Conservation (phyloP, 2,888 invertebrate species). For the Vannuccia rotundouncinata region DNA sequence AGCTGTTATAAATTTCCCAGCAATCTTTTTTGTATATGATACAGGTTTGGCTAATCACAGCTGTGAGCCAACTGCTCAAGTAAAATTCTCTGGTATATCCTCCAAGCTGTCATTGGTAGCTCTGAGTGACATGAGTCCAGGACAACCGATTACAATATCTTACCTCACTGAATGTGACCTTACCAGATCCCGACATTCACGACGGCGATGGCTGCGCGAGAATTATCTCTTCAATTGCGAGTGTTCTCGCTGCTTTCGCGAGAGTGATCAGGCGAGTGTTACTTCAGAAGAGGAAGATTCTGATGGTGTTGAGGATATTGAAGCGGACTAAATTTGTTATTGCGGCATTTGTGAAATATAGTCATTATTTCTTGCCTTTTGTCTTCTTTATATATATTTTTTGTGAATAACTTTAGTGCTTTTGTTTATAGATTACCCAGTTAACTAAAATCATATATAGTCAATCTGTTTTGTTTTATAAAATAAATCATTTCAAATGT, state of each 20-base stretch:
- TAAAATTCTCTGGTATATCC: slow-evolving; percentile 75
- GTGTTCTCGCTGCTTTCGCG: slow-evolving; percentile 70
- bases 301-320: slow-evolving; percentile 51
- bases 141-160: slow-evolving; percentile 81
- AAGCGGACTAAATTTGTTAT: neutral
- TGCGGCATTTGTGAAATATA: neutral
- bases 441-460: too few species aligned
- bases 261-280: slow-evolving; percentile 70
- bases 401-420: too few species aligned
- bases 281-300: slow-evolving; percentile 67
- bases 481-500: too few species aligned
- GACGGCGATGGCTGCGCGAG: slow-evolving; percentile 69
- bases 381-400: too few species aligned
- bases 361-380: too few species aligned
- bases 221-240: slow-evolving; percentile 63
- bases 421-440: too few species aligned
- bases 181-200: slow-evolving; percentile 73
- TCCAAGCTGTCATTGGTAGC: slow-evolving; percentile 63
- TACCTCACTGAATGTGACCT: slow-evolving; percentile 79
- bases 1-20: too few species aligned
- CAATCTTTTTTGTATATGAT: neutral
- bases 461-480: too few species aligned
- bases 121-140: slow-evolving; percentile 65
- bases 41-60: slow-evolving; percentile 71
- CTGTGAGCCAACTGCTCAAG: slow-evolving; percentile 78